Evolutionary conservation across 2,113 vertebrate species (phyloP).

Genomic region (Genyomyrus donnyi): DNA sequence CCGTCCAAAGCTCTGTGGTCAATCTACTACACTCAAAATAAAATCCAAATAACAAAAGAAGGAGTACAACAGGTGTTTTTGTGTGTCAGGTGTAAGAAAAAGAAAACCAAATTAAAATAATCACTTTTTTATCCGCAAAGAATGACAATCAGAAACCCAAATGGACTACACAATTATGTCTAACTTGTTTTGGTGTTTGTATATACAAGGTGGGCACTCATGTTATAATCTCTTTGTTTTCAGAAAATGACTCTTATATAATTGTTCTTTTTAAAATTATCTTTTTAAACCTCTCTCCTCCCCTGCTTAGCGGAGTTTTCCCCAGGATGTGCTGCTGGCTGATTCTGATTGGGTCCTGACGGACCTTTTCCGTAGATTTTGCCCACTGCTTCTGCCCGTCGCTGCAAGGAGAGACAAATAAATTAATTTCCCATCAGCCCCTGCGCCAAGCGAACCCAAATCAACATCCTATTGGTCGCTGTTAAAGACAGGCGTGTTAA

Average conservation of each 20-base stretch:
- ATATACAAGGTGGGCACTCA: conserved; percentile 63
- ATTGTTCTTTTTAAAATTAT: conserved; percentile 60
- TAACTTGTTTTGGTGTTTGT: conserved; percentile 70
- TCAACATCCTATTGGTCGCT: not conserved
- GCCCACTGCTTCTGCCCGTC: conserved; percentile 62
- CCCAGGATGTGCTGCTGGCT: conserved; percentile 47
- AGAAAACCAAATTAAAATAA: conserved; percentile 27
- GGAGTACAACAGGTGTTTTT: conserved; percentile 35
- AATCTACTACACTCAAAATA: conserved; percentile 22
- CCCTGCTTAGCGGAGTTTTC: conserved; percentile 60
- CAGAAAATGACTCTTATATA: conserved; percentile 61
- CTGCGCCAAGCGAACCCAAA: not conserved
- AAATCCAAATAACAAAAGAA: conserved; percentile 29
- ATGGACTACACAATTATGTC: conserved; percentile 42
- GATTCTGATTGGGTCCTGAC: conserved; percentile 58
- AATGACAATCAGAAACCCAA: conserved; percentile 48
- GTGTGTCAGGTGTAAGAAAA: conserved; percentile 16
- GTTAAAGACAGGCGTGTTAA: not conserved
- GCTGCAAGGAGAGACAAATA: conserved; percentile 36
- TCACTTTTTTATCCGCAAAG: conserved; percentile 44
- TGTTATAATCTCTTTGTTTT: conserved; percentile 68
- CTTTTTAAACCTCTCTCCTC: conserved; percentile 54
- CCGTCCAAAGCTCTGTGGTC: conserved; percentile 8
- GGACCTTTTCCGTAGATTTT: conserved; percentile 63
- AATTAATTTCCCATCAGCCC: not conserved